phyloP scores from a whole-genome alignment of 1,140 invertebrate genomes.

The Magallana ariakensis region DNA sequence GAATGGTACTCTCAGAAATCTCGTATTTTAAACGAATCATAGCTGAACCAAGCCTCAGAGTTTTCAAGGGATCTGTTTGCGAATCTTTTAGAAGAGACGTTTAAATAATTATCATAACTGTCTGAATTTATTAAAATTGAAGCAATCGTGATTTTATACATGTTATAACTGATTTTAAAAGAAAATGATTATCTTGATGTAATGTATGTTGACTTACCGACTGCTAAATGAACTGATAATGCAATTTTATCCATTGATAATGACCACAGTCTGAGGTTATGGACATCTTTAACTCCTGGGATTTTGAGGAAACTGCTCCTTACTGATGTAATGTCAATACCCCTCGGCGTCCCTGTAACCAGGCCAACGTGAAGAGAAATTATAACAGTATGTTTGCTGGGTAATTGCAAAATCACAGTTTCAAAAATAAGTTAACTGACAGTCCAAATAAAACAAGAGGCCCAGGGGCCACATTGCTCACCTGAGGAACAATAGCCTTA shows the following conservation, averaged over 20 bases:
- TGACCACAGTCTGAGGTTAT: slow-evolving; percentile 98
- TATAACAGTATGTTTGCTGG: too few species aligned
- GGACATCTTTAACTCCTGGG: slow-evolving; percentile 94
- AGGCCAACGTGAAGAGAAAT: neutral
- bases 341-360: slow-evolving; percentile 87
- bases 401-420: too few species aligned
- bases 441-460: too few species aligned
- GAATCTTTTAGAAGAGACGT: slow-evolving; percentile 5
- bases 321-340: slow-evolving; percentile 91
- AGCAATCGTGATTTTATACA: too few species aligned
- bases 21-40: slow-evolving; percentile 92
- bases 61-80: slow-evolving; percentile 85
- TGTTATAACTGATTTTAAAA: too few species aligned
- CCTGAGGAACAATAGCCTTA: too few species aligned
- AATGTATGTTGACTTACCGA: slow-evolving; percentile 83
- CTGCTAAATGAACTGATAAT: slow-evolving; percentile 94
- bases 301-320: slow-evolving; percentile 90
- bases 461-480: too few species aligned
- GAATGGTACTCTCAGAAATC: slow-evolving; percentile 98
- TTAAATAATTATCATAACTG: neutral
- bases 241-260: slow-evolving; percentile 96
- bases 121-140: too few species aligned
- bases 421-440: too few species aligned
- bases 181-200: too few species aligned
- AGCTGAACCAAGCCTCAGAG: slow-evolving; percentile 90